Conservation (phyloP, 2,113 vertebrate genomes). For the Ahaetulla prasina region DNA sequence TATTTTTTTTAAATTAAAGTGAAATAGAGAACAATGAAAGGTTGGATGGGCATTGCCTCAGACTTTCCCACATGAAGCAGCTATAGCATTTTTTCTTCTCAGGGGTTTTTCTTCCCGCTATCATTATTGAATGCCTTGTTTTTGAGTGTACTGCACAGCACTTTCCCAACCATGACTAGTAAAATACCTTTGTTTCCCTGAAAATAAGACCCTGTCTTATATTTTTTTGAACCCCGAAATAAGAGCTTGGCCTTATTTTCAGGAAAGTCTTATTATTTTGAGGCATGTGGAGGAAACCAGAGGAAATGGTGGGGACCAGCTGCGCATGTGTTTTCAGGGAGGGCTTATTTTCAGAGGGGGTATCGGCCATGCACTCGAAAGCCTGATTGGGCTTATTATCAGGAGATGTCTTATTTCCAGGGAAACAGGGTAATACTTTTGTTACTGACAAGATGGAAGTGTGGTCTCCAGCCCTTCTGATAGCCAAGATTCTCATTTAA, state of each 20-base stretch:
- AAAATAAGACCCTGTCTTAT: too few species aligned
- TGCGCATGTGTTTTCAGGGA: too few species aligned
- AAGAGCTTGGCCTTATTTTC: too few species aligned
- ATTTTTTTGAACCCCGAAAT: too few species aligned
- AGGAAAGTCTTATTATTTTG: too few species aligned
- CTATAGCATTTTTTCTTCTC: neutral
- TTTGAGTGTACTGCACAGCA: neutral
- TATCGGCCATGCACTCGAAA: too few species aligned
- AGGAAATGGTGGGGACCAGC: too few species aligned
- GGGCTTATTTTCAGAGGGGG: too few species aligned
- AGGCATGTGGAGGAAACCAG: too few species aligned
- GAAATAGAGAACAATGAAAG: neutral
- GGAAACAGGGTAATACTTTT: neutral
- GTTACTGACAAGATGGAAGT: neutral
- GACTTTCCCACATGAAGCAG: neutral
- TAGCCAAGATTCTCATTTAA: neutral
- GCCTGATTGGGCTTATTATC: too few species aligned
- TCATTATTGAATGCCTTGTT: neutral
- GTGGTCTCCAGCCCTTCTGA: neutral
- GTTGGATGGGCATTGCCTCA: neutral
- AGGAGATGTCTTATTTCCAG: too few species aligned
- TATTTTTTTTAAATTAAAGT: neutral
- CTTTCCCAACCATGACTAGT: neutral
- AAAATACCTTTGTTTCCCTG: neutral
- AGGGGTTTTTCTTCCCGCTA: neutral